A percentile compares a stretch with the other conserved stretches of the same genome.
Conservation (phyloP, 2,888 invertebrate genomes). For the Cephus spinipes region DNA sequence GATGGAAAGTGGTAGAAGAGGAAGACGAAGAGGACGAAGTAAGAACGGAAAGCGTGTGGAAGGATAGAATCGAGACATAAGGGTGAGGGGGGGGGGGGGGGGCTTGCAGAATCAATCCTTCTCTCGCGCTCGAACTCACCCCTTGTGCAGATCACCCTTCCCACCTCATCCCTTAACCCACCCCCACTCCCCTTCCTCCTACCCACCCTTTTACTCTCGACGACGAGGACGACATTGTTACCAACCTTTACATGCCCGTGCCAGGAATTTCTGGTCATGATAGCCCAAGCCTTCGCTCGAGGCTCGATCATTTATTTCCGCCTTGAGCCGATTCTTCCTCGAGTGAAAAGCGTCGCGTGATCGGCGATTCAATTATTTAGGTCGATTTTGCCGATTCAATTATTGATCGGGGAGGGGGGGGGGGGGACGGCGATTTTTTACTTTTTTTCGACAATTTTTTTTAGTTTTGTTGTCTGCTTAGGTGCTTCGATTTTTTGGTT, state of each 20-base stretch:
- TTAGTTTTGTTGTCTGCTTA: too few species aligned
- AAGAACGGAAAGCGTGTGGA: background rate
- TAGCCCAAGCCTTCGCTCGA: constrained; percentile 13
- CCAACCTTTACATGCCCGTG: constrained; percentile 23
- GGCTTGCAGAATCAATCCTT: constrained; percentile 20
- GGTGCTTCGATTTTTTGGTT: too few species aligned
- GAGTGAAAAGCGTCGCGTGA: constrained; percentile 24
- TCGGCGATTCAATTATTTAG: constrained; percentile 15
- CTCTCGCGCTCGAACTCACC: constrained; percentile 17
- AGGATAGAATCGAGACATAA: background rate
- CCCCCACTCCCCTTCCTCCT: background rate
- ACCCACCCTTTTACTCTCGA: constrained; percentile 4
- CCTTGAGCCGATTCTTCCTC: constrained; percentile 17
- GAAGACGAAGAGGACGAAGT: too few species aligned
- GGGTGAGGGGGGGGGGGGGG: constrained; percentile 10
- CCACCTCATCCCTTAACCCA: background rate
- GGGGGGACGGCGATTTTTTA: too few species aligned
- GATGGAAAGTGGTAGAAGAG: background rate
- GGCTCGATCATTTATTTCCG: constrained; percentile 22
- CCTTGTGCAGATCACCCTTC: background rate
- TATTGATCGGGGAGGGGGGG: too few species aligned
- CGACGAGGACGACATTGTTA: constrained; percentile 24
- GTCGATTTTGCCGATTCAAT: too few species aligned
- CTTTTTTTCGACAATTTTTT: too few species aligned
- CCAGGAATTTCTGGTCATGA: constrained; percentile 24